phyloP scores from a whole-genome alignment of 2,888 invertebrate genomes.

The Cryptosula pallasiana region DNA sequence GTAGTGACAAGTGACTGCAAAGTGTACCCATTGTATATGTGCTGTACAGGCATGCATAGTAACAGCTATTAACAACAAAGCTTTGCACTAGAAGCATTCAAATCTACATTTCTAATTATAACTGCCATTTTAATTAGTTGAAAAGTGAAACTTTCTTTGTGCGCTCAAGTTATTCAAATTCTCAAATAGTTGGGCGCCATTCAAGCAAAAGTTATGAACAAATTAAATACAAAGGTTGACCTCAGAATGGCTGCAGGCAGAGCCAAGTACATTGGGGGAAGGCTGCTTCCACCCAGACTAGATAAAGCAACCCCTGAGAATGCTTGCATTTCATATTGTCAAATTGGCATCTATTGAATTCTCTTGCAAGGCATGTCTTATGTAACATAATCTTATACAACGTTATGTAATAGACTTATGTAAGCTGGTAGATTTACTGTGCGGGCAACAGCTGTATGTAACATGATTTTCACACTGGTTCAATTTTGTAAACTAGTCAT shows the following conservation, averaged over 20 bases:
- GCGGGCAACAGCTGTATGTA: no score
- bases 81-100: neutral
- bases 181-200: neutral
- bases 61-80: neutral
- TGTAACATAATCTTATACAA: no score
- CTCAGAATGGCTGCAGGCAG: neutral
- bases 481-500: no score
- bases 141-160: neutral
- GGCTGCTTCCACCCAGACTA: no score
- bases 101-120: neutral
- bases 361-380: no score
- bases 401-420: no score
- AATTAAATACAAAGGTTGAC: neutral
- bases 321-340: no score
- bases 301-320: no score
- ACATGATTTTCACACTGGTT: no score
- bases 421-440: no score
- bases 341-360: no score
- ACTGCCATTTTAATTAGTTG: neutral
- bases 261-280: neutral
- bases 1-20: neutral
- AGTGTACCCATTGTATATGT: no score
- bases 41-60: neutral
- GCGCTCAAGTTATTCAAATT: neutral
- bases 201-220: neutral